phyloP scores from a whole-genome alignment of 2,888 invertebrate species.

The Gortyna flavago region DNA sequence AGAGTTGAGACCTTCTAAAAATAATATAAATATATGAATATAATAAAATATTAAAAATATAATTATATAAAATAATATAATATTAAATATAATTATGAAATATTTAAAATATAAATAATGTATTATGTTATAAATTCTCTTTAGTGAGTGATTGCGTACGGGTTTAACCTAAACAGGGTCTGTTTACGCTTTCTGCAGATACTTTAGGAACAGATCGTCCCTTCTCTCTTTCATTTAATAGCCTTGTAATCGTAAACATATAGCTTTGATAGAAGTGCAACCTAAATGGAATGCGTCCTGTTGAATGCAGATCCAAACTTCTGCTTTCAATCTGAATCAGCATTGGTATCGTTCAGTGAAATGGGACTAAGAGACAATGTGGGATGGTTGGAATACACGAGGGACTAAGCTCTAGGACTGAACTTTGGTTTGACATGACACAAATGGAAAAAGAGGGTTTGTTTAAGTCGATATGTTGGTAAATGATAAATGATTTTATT shows the following conservation, averaged over 20 bases:
- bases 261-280: neutral
- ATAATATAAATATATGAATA: no score
- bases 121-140: neutral
- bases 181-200: neutral
- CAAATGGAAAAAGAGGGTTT: neutral
- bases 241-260: no score
- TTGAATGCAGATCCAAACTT: slow-evolving; percentile 13
- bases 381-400: neutral
- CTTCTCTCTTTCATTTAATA: neutral
- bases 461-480: neutral
- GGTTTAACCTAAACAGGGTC: neutral
- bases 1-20: neutral
- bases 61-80: no score
- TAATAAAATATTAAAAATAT: no score
- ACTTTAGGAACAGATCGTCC: neutral
- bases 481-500: neutral
- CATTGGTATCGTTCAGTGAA: slow-evolving; percentile 16
- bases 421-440: neutral
- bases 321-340: slow-evolving; percentile 11
- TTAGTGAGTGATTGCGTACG: neutral
- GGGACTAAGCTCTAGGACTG: slow-evolving; percentile 5
- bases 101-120: no score
- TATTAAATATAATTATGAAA: no score
- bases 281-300: neutral
- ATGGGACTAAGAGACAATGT: slow-evolving; percentile 11